A percentile compares a stretch with the other conserved stretches of the same genome.
phyloP scores from a whole-genome alignment of 2,888 invertebrate genomes.

The Pseudococcus viburni region DNA sequence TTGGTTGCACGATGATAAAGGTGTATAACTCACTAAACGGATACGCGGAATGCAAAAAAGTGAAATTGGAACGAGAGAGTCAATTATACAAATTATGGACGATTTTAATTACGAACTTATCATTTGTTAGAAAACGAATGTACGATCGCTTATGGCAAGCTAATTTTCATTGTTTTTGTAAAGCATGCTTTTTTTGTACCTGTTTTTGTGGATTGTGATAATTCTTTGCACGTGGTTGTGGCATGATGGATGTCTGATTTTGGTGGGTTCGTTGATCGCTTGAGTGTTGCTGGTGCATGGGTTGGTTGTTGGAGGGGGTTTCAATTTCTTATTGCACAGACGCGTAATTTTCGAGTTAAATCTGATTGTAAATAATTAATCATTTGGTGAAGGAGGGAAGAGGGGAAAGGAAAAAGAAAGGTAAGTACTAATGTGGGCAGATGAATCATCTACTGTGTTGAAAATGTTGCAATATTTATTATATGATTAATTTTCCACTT shows the following conservation, averaged over 20 bases:
- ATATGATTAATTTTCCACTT: no score
- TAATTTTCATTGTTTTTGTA: not conserved
- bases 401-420: not conserved
- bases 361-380: not conserved
- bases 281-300: not conserved
- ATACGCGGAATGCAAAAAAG: not conserved
- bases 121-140: not conserved
- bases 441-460: not conserved
- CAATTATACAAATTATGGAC: not conserved
- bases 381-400: not conserved
- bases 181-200: not conserved
- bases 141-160: not conserved
- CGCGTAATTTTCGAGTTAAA: not conserved
- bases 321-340: not conserved
- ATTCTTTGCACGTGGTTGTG: not conserved
- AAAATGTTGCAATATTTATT: not conserved
- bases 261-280: not conserved
- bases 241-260: not conserved
- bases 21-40: not conserved
- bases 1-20: conserved; percentile 23
- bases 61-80: not conserved
- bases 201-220: not conserved
- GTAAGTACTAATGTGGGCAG: conserved; percentile 7
- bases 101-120: not conserved
- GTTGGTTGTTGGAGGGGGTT: not conserved